A percentile compares a stretch with the other conserved stretches of the same genome.
Evolutionary conservation across 1,140 invertebrate genomes (phyloP).

Genomic region (Lutraria rhynchaena): DNA sequence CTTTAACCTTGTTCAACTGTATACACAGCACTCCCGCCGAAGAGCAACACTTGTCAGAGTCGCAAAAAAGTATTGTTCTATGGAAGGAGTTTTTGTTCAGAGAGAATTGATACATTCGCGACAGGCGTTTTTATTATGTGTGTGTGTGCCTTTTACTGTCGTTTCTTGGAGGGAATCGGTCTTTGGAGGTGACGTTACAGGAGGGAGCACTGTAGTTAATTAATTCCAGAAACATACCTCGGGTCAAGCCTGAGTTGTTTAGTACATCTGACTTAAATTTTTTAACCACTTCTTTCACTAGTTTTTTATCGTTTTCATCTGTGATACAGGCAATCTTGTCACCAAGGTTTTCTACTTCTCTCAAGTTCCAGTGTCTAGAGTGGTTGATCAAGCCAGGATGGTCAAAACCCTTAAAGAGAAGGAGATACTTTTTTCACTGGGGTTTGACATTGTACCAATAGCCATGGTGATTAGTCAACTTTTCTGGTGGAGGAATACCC

Average conservation of each 20-base stretch:
- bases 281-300: constrained; percentile 45
- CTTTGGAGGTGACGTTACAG: too few relatives aligned
- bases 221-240: background rate
- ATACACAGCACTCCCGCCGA: background rate
- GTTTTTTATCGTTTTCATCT: constrained; percentile 37
- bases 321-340: constrained; percentile 50
- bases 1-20: too few relatives aligned
- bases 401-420: constrained; percentile 58
- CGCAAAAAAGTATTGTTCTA: too few relatives aligned
- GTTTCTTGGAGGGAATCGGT: too few relatives aligned
- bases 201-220: background rate
- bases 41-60: too few relatives aligned
- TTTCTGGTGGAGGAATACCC: too few relatives aligned
- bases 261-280: constrained; percentile 60
- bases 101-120: too few relatives aligned
- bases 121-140: too few relatives aligned
- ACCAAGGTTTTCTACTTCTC: constrained; percentile 59
- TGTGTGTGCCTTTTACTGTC: too few relatives aligned
- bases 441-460: too few relatives aligned
- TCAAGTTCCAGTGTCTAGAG: constrained; percentile 67
- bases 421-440: background rate
- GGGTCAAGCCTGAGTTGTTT: constrained; percentile 6
- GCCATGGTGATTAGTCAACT: too few relatives aligned
- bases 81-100: too few relatives aligned
- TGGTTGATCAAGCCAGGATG: constrained; percentile 54